Base-by-base conservation (phyloP, 2,113 vertebrate species). In the Xenopus borealis region DNA sequence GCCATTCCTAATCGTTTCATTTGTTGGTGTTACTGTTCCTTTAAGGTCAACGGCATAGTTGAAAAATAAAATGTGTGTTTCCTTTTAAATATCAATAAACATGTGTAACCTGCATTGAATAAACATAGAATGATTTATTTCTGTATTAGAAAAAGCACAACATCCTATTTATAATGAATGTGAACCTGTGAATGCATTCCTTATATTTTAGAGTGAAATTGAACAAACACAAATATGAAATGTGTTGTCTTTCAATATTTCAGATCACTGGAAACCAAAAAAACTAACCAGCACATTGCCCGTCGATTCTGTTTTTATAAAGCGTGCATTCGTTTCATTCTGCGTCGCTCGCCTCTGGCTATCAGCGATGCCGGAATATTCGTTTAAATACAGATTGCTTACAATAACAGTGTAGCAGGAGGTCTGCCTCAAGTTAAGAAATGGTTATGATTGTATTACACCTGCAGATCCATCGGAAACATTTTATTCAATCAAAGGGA, bases 401-500 rank as follows among this genome's bases (percentile, higher is more conserved):
- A 90, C 94, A 92, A 87, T 86, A 91, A 91, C 88, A 82, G 53
- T 72, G 67, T 77, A 88, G 85, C 90, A 73, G 82, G 78, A 84
- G 84, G 86, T 87, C 83, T 75, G 92, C 88, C 90, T 87, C 80
- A 46, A 85, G 87, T 89, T 86, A 84, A 83, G 86, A 84, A 88
- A 83, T 58, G 72, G 85, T 83, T 85, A 88, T 90, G 81, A 89
- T 82, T 82, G 85, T 85, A 89, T 88, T 85, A 88, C 88, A 83
- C 84, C 87, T 85, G 84, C 80, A 80, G 82, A 86, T 88, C 84
- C 90, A 85, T 80, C 86, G 89, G 88, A 91, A 92, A 91, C 90
- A 88, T 91, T 91, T 40, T 89, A 95, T 95, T 96, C 94, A 95
- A 95, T 98, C 95, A 95, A 88, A 96, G 17, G 17, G 85, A 81